A percentile compares a stretch with the other conserved stretches of the same genome.
Conservation (phyloP, 1,140 invertebrate genomes). For the Apis florea region DNA sequence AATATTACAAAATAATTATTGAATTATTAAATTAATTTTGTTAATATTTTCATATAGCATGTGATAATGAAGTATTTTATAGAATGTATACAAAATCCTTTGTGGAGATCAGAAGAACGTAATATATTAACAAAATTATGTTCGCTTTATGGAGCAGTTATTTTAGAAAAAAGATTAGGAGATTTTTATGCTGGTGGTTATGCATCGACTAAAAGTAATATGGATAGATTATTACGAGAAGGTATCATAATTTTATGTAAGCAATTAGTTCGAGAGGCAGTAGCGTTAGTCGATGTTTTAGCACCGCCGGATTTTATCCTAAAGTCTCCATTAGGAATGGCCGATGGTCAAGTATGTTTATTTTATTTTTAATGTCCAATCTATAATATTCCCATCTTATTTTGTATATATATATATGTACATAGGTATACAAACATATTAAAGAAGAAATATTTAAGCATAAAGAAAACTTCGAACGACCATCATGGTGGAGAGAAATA, state of each 20-base stretch:
- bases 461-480: slow-evolving; percentile 86
- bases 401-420: slow-evolving; percentile 58
- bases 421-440: slow-evolving; percentile 91
- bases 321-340: slow-evolving; percentile 91
- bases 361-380: neutral
- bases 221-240: slow-evolving; percentile 81
- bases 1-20: neutral
- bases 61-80: slow-evolving; percentile 83
- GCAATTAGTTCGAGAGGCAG: slow-evolving; percentile 87
- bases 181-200: slow-evolving; percentile 89
- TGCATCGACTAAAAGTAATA: slow-evolving; percentile 75
- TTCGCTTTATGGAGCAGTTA: slow-evolving; percentile 86
- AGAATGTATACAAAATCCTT: slow-evolving; percentile 78
- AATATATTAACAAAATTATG: slow-evolving; percentile 85
- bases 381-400: neutral
- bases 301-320: slow-evolving; percentile 93
- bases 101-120: slow-evolving; percentile 78
- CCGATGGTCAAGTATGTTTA: slow-evolving; percentile 88
- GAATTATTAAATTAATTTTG: neutral
- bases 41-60: slow-evolving; percentile 80
- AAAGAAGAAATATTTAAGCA: slow-evolving; percentile 87
- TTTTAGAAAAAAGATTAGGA: slow-evolving; percentile 87
- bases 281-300: slow-evolving; percentile 90
- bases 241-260: slow-evolving; percentile 86
- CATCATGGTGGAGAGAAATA: slow-evolving; percentile 90